phyloP scores from a whole-genome alignment of 2,797 vertebrate species.

The Sorex maritimensis region DNA sequence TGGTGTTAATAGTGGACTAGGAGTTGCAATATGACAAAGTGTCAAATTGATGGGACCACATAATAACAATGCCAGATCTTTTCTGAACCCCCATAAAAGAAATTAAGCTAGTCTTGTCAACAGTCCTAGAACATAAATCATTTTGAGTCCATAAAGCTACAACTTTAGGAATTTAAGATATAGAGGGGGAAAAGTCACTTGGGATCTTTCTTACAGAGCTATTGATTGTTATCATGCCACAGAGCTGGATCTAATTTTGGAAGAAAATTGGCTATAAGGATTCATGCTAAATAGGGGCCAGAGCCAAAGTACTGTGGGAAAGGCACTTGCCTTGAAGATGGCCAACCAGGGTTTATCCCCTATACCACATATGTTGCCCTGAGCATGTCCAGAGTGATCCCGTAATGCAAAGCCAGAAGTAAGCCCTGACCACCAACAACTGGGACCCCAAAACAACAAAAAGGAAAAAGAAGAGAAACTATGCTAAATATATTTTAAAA shows the following conservation, averaged over 20 bases:
- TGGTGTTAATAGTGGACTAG: constrained; percentile 30
- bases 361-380: too few relatives aligned
- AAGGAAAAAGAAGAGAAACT: neutral
- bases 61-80: constrained; percentile 11
- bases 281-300: neutral
- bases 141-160: constrained; percentile 56
- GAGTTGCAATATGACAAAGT: constrained; percentile 22
- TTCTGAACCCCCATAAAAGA: constrained; percentile 19
- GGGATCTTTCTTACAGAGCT: constrained; percentile 32
- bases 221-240: constrained; percentile 26
- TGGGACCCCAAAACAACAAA: too few relatives aligned
- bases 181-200: constrained; percentile 7
- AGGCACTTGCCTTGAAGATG: too few relatives aligned
- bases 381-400: too few relatives aligned
- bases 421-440: too few relatives aligned
- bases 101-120: constrained; percentile 7
- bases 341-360: too few relatives aligned
- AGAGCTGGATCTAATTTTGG: constrained; percentile 12
- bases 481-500: constrained; percentile 60
- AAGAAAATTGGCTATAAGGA: constrained; percentile 9
- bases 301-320: too few relatives aligned
- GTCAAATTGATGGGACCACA: constrained; percentile 26
- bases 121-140: neutral
- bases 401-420: too few relatives aligned
- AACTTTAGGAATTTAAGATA: constrained; percentile 37